These are phyloP conservation scores for Corbicula japonica DNA, from an alignment of 2,888 invertebrate genomes.

Conservation along the genomic window DNA sequence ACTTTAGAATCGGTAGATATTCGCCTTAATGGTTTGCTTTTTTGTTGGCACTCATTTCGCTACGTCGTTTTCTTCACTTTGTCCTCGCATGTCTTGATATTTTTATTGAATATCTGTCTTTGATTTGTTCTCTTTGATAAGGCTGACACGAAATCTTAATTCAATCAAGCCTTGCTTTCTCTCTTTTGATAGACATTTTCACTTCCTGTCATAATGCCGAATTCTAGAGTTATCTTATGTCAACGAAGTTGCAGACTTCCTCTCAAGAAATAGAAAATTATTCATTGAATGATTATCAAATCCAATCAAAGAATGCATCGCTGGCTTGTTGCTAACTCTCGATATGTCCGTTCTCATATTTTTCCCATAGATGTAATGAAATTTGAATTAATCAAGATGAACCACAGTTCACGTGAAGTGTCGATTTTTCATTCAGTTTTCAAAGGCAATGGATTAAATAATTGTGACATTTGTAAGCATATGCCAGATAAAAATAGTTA, in stretches of 20 bases:
- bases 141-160: conserved; percentile 59
- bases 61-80: too few relatives aligned
- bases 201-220: conserved; percentile 33
- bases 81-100: too few relatives aligned
- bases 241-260: conserved; percentile 45
- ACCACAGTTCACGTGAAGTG: too few relatives aligned
- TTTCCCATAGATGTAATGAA: conserved; percentile 52
- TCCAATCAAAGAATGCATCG: conserved; percentile 51
- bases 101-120: conserved; percentile 43
- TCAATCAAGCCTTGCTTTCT: conserved; percentile 49
- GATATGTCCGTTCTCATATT: conserved; percentile 28
- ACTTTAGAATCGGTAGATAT: too few relatives aligned
- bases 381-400: conserved; percentile 53
- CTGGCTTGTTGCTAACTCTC: conserved; percentile 42
- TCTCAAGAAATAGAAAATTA: conserved; percentile 49
- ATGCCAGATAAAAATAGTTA: too few relatives aligned
- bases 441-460: too few relatives aligned
- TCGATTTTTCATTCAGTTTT: too few relatives aligned
- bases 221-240: conserved; percentile 40
- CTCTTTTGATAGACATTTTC: conserved; percentile 32
- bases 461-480: too few relatives aligned
- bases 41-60: too few relatives aligned
- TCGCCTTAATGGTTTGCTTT: too few relatives aligned
- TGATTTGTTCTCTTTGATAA: conserved; percentile 26
- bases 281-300: conserved; percentile 60